Percentiles rank a stretch among this genome's conserved stretches.
Evolutionary conservation across 2,888 invertebrate genomes (phyloP).

Genomic region (Nasonia oneida): DNA sequence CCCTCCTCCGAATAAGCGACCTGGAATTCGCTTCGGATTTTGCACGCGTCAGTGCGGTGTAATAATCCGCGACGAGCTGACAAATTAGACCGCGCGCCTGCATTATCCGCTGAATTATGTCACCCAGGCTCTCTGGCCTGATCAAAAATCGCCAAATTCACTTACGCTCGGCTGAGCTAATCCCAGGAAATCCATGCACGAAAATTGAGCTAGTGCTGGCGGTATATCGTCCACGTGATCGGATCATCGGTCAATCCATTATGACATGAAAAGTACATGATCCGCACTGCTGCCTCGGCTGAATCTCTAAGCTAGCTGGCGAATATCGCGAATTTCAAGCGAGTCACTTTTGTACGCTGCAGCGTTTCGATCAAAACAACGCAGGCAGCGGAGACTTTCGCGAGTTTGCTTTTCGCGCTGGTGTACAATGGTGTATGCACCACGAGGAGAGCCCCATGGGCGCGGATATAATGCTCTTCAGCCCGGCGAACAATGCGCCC

Average conservation of each 20-base stretch:
- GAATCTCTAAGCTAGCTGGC: background rate
- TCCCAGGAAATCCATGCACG: background rate
- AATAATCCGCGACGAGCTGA: no score
- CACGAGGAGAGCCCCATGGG: background rate
- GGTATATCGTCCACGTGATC: background rate
- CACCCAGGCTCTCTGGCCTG: background rate
- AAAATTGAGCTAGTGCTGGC: background rate
- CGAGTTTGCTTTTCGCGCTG: slow-evolving; percentile 35
- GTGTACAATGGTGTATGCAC: slow-evolving; percentile 6
- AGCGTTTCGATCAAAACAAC: background rate
- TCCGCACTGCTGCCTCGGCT: background rate
- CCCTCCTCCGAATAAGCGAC: no score
- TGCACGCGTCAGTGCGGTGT: no score
- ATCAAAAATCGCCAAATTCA: slow-evolving; percentile 3
- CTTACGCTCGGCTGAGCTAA: background rate
- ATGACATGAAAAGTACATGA: background rate
- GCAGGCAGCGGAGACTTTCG: background rate
- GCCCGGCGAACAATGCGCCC: slow-evolving; percentile 33
- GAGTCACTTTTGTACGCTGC: background rate
- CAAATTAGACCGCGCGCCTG: no score
- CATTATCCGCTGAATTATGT: background rate
- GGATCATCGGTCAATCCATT: slow-evolving; percentile 14
- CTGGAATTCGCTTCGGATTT: no score
- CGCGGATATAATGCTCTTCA: slow-evolving; percentile 7
- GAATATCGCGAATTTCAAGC: background rate